phyloP scores from a whole-genome alignment of 53 echinoderm and acorn worm species.

The Zoroaster sp. region DNA sequence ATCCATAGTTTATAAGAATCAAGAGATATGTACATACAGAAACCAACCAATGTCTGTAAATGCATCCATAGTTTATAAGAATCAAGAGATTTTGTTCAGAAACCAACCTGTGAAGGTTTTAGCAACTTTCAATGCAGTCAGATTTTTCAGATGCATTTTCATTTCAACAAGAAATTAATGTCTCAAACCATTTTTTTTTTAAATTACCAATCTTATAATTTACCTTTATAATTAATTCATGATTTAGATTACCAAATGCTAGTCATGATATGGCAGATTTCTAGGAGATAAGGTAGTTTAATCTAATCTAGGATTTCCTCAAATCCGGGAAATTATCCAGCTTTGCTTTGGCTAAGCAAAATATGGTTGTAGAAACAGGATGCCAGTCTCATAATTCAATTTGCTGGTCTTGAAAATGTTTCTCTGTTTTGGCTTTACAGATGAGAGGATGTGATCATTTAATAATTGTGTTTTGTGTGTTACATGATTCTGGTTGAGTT shows the following conservation, averaged over 20 bases:
- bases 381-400: constrained; percentile 8
- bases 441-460: neutral
- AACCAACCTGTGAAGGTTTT: too few relatives aligned
- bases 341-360: neutral
- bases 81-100: too few relatives aligned
- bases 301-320: neutral
- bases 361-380: neutral
- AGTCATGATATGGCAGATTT: neutral
- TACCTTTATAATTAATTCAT: neutral
- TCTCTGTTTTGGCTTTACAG: neutral
- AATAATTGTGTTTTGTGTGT: neutral
- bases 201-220: too few relatives aligned
- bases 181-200: too few relatives aligned
- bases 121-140: too few relatives aligned
- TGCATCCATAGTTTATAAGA: too few relatives aligned
- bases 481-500: too few relatives aligned
- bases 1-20: too few relatives aligned
- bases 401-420: neutral
- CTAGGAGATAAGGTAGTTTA: neutral
- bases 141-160: too few relatives aligned
- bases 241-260: neutral
- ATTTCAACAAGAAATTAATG: too few relatives aligned
- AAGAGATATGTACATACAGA: too few relatives aligned
- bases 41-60: too few relatives aligned
- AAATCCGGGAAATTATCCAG: neutral